Base-by-base conservation (phyloP, 2,888 invertebrate genomes). In the Diaprepes abbreviatus region DNA sequence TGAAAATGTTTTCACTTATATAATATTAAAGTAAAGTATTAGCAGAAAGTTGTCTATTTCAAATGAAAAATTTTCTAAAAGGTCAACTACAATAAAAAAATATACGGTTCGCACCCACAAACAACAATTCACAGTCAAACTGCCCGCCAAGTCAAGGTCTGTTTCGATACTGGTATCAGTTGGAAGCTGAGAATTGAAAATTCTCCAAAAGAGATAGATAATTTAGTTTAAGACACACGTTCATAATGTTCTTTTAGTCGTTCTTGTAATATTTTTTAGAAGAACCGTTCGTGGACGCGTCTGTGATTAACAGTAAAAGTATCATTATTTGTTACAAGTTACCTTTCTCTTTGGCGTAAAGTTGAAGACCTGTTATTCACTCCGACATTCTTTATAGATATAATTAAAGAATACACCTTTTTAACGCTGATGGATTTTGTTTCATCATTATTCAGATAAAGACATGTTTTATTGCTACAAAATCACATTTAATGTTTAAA, bases 271-370 rank as follows among this genome's bases (percentile, higher is more conserved):
- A 45, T 12, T 6, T n/a, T 12, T 21, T 33, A 64, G 58, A 21
- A 45, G 9, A 43, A 14, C 19, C 7, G 43, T 31, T 40, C 10
- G 19, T 45, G 16, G n/a, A 59, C 52, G 60, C 16, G 70, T 70
- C 70, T 45, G 35, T 19, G 55, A 58, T 70, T 66, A 70, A 62
- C 70, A 62, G 70, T 70, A 70, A 70, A 69, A 69, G 71, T 72
- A 67, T 33, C 67, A 65, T 60, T 62, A 67, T 54, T 59, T 66
- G 66, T 48, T 63, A 64, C 64, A 58, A 36, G 59, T 54, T 52
- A 57, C 71, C 68, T 72, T 72, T 71, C 71, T 71, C 71, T 71
- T 71, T 63, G 62, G 43, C 57, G 57, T 45, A 66, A 54, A 54
- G 54, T 48, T 59, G 59, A 66, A 60, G 66, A 66, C 60, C 66